Conservation (phyloP, 2,888 invertebrate species). For the Gisinianus flammeolus region DNA sequence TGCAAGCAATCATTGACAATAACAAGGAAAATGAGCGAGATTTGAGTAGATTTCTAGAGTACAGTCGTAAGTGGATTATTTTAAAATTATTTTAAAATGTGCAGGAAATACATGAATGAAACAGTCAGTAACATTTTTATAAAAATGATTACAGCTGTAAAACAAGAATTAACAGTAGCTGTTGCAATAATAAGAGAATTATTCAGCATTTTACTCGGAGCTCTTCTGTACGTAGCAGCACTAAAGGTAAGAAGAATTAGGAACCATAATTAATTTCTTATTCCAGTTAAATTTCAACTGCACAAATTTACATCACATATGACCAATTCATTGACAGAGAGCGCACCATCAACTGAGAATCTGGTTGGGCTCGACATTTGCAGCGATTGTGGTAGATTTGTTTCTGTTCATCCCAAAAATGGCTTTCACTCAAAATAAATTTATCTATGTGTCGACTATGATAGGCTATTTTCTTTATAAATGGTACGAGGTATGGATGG, state of each 20-base stretch:
- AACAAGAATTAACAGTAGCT: slow-evolving; percentile 38
- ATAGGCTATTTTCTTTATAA: slow-evolving; percentile 54
- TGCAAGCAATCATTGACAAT: slow-evolving; percentile 47
- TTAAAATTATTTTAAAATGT: not conserved
- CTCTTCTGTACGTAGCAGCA: slow-evolving; percentile 30
- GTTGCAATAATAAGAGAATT: slow-evolving; percentile 35
- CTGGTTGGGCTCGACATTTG: slow-evolving; percentile 36
- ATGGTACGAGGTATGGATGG: slow-evolving; percentile 58
- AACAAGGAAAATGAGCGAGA: slow-evolving; percentile 55
- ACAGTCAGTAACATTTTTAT: not conserved
- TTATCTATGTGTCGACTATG: slow-evolving; percentile 37
- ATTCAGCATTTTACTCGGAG: slow-evolving; percentile 32
- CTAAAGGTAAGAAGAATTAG: slow-evolving; percentile 19
- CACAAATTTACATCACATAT: not conserved
- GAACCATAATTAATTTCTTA: too few species aligned
- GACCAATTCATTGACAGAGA: slow-evolving; percentile 43
- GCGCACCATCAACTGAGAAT: slow-evolving; percentile 42
- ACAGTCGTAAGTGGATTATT: slow-evolving; percentile 46
- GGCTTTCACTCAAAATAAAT: slow-evolving; percentile 42
- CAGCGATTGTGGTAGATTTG: slow-evolving; percentile 35
- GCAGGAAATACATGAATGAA: not conserved
- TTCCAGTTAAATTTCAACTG: too few species aligned
- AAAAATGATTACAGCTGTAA: slow-evolving; percentile 12
- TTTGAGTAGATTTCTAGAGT: slow-evolving; percentile 52
- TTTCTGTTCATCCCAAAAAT: slow-evolving; percentile 41